Conservation (phyloP, 2,113 vertebrate genomes). For the Alligator mississippiensis region DNA sequence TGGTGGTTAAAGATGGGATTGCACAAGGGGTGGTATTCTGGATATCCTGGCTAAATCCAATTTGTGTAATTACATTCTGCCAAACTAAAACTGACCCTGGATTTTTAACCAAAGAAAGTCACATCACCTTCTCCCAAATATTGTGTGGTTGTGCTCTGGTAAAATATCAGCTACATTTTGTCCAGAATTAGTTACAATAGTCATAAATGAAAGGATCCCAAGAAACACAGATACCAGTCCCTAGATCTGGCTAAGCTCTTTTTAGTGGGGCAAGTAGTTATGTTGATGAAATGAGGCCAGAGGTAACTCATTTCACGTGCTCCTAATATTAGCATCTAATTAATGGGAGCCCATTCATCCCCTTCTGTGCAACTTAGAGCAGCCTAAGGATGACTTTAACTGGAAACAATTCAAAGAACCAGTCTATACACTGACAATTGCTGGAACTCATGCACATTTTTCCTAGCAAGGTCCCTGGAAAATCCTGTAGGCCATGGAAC, state of each 20-base stretch:
- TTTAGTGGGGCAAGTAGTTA: neutral
- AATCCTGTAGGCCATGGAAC: neutral
- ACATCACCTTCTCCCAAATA: neutral
- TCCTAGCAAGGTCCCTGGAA: neutral
- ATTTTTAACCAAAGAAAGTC: slow-evolving; percentile 30
- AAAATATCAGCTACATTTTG: neutral
- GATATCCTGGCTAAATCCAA: neutral
- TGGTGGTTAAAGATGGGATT: neutral
- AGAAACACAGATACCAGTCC: neutral
- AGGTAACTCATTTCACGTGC: neutral
- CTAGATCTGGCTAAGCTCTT: neutral
- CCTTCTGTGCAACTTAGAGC: neutral
- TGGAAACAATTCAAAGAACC: neutral
- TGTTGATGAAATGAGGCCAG: neutral
- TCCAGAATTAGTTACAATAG: neutral
- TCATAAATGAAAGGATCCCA: neutral
- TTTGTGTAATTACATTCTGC: neutral
- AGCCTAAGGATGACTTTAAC: neutral
- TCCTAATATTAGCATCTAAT: neutral
- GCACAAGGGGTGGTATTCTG: neutral
- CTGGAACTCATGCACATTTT: neutral
- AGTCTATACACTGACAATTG: neutral
- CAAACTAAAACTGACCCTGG: neutral
- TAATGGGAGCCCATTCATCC: neutral
- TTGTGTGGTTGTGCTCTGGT: neutral